phyloP scores from a whole-genome alignment of 2,888 invertebrate species.

The Alloscopus bannaensis region DNA sequence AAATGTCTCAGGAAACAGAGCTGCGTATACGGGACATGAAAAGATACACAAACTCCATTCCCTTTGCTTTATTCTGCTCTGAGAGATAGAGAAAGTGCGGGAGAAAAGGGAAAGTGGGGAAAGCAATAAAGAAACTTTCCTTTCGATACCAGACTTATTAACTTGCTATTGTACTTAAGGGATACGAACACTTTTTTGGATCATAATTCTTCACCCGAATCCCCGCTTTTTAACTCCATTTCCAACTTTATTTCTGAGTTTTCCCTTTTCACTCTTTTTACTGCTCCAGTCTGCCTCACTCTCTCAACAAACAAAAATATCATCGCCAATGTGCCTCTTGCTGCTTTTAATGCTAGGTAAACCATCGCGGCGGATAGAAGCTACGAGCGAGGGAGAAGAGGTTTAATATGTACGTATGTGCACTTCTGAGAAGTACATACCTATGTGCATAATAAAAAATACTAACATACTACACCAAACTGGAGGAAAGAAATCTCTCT shows the following conservation, averaged over 20 bases:
- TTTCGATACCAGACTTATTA: slow-evolving; percentile 58
- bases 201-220: slow-evolving; percentile 50
- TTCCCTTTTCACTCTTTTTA: slow-evolving; percentile 33
- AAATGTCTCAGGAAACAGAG: too few relatives aligned
- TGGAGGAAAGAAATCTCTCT: slow-evolving; percentile 20
- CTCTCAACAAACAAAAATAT: slow-evolving; percentile 19
- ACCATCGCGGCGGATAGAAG: too few relatives aligned
- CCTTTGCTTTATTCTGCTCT: slow-evolving; percentile 4
- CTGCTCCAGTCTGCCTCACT: slow-evolving; percentile 27
- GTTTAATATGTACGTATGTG: slow-evolving; percentile 11
- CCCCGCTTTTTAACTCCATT: slow-evolving; percentile 51
- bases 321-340: slow-evolving; percentile 13
- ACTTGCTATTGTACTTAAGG: slow-evolving; percentile 58
- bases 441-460: too few relatives aligned
- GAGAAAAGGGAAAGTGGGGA: slow-evolving; percentile 23
- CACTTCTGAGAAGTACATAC: too few relatives aligned
- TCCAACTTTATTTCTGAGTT: slow-evolving; percentile 52
- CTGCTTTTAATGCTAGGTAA: too few relatives aligned
- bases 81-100: not conserved
- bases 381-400: too few relatives aligned
- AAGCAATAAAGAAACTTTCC: slow-evolving; percentile 61
- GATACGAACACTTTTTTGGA: slow-evolving; percentile 52
- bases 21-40: too few relatives aligned
- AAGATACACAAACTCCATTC: not conserved
- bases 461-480: too few relatives aligned